phyloP scores from a whole-genome alignment of 2,113 vertebrate species.

The Platanista minor region DNA sequence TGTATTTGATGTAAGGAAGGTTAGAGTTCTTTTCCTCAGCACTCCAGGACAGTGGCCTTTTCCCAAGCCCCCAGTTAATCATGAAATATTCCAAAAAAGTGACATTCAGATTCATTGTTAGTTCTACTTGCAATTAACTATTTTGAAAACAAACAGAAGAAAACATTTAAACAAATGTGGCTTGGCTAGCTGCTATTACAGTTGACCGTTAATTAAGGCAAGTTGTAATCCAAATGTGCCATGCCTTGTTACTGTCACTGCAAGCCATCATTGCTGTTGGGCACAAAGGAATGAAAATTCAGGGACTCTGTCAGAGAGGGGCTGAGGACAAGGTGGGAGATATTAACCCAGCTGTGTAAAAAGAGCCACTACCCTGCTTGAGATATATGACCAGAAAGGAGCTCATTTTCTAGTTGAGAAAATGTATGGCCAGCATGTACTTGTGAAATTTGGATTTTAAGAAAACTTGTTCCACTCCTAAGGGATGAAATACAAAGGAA shows the following conservation, averaged over 20 bases:
- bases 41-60: slow-evolving; percentile 6
- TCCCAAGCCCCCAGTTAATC: not conserved
- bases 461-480: not conserved
- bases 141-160: slow-evolving; percentile 71
- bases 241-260: slow-evolving; percentile 6
- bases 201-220: slow-evolving; percentile 45
- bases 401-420: not conserved
- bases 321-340: not conserved
- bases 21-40: slow-evolving; percentile 20
- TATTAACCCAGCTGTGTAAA: not conserved
- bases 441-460: not conserved
- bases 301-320: not conserved
- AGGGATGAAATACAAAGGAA: not conserved
- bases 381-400: not conserved
- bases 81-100: not conserved
- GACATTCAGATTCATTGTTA: slow-evolving; percentile 53
- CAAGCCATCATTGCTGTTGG: not conserved
- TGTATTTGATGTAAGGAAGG: slow-evolving; percentile 32
- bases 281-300: not conserved
- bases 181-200: slow-evolving; percentile 54
- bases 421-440: not conserved
- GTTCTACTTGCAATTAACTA: slow-evolving; percentile 52
- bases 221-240: slow-evolving; percentile 55
- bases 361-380: not conserved
- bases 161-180: slow-evolving; percentile 62